Evolutionary conservation across 2,888 invertebrate genomes (phyloP), one percentile per base, ranked within the genome.

Genomic region (Nowickia ferox): DNA sequence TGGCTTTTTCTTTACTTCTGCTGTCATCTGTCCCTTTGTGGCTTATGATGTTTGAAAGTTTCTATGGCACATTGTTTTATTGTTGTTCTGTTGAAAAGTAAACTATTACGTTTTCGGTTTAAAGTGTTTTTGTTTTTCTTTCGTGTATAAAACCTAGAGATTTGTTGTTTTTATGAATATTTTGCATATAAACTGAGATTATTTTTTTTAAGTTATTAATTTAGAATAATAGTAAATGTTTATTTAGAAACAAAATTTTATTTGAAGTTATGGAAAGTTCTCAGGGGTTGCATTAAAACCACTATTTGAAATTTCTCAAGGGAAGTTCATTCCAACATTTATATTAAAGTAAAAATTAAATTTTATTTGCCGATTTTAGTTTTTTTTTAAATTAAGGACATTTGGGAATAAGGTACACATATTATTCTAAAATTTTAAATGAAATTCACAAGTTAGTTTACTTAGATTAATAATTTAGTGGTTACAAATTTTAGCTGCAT

Each of bases 81-180:
- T 79, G 79, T 86, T 83, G 46, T 83, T 83, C 75, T 86, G 79
- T 86, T 76, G 57, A 66, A 83, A 86, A 61, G 68, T 68, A 86
- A 86, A 80, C 76, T 76, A 48, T 85, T 71, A 63, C 44, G 61
- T 72, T 84, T 80, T 59, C 11, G 63, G 40, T 68, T 71, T 46
- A 40, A 63, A 57, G 63, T 68, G 51, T 75, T 81, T 71, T 53
- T 82, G 69, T 76, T 78, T 53, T 61, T 74, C 59, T 77, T 82
- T 48, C 66, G 15, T 10, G 61, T 85, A 59, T 59, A 48, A 38
- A 75, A 82, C 15, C 65, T 22, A 69, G 68, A 74, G 79, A 85
- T 83, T 85, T 87, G 55, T 84, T 86, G 55, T 80, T 82, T 77
- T 84, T 72, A 71, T 66, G 11, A 68, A 40, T 63, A 82, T 74